phyloP scores from a whole-genome alignment of 2,888 invertebrate genomes.

The Sarcophaga carnaria region DNA sequence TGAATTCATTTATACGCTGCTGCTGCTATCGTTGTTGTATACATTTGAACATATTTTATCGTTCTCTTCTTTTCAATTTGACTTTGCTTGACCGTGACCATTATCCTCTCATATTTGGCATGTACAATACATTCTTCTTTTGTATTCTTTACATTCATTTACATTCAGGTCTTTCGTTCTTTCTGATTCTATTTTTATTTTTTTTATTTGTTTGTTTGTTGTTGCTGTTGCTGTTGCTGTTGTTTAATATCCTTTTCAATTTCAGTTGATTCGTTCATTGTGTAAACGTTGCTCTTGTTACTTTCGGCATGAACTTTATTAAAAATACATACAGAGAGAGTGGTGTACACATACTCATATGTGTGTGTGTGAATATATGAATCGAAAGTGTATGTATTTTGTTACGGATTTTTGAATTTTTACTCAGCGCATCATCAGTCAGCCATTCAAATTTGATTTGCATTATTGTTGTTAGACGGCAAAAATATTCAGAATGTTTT shows the following conservation, averaged over 20 bases:
- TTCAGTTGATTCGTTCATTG: conserved; percentile 22
- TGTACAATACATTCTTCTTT: neutral
- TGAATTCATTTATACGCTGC: no score
- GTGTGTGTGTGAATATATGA: neutral
- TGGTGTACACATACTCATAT: neutral
- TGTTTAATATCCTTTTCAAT: conserved; percentile 21
- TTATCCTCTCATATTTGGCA: conserved; percentile 24
- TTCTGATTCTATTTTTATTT: no score
- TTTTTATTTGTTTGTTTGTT: neutral
- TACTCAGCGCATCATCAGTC: neutral
- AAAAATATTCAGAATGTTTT: no score
- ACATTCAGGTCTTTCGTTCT: neutral
- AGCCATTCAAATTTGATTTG: neutral
- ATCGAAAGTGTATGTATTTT: neutral
- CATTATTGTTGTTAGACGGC: neutral
- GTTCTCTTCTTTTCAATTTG: neutral
- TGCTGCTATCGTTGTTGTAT: neutral
- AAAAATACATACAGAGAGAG: no score
- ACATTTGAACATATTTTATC: neutral
- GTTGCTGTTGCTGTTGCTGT: neutral
- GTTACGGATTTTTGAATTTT: neutral
- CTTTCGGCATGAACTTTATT: no score
- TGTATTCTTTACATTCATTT: conserved; percentile 13
- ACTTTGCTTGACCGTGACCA: conserved; percentile 55
- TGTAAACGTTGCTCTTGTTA: neutral